These are phyloP conservation scores for Platichthys flesus DNA, from an alignment of 2,113 vertebrate species.

Conservation along the genomic window DNA sequence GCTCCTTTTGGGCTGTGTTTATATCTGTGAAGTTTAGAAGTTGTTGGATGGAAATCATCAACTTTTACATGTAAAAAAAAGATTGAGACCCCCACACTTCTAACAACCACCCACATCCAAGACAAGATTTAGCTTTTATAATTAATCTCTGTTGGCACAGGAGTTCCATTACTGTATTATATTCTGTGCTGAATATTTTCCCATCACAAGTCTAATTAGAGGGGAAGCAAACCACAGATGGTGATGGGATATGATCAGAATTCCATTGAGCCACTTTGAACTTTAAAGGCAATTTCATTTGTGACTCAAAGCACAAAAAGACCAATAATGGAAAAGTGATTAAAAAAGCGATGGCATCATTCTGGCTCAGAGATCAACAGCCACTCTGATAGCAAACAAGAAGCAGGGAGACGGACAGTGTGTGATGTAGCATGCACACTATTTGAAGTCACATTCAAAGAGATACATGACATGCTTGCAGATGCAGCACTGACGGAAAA, in stretches of 20 bases:
- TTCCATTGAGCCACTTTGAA: constrained; percentile 50
- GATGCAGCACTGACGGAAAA: neutral
- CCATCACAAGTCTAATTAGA: constrained; percentile 21
- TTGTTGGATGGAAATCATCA: too few species aligned
- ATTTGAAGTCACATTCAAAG: constrained; percentile 33
- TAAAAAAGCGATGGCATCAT: constrained; percentile 1
- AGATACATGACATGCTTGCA: neutral
- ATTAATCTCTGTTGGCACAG: neutral
- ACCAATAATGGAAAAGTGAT: constrained; percentile 29
- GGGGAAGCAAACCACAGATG: constrained; percentile 8
- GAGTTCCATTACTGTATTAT: neutral
- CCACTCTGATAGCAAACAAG: neutral
- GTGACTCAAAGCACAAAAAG: constrained; percentile 29
- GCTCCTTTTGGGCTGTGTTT: neutral
- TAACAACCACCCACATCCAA: neutral
- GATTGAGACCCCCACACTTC: neutral
- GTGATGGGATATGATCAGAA: constrained; percentile 19
- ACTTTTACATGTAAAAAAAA: neutral
- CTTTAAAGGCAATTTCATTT: constrained; percentile 44
- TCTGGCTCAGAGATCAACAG: constrained; percentile 9
- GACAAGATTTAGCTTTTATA: neutral
- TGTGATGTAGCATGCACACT: neutral
- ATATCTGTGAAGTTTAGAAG: neutral
- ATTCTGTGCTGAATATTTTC: constrained; percentile 13
- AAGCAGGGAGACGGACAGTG: neutral